Evolutionary conservation across 2,888 invertebrate species (phyloP).

Genomic region (Vesta saturnalis): DNA sequence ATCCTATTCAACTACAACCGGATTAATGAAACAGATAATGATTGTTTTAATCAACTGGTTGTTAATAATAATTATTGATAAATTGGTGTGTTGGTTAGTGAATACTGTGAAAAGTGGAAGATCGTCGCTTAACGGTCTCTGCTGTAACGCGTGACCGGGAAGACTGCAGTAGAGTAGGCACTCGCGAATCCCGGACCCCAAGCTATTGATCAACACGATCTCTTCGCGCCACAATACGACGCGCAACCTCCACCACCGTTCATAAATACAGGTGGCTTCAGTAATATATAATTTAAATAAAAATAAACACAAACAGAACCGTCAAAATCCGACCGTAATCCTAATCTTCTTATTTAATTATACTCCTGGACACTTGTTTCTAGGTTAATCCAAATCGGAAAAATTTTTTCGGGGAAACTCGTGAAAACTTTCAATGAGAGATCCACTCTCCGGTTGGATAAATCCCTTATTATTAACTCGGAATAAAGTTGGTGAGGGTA

Average conservation of each 20-base stretch:
- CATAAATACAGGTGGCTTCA: constrained; percentile 39
- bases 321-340: background rate
- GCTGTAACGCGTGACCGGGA: constrained; percentile 49
- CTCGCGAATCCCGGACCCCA: constrained; percentile 44
- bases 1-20: background rate
- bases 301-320: background rate
- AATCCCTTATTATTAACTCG: no score
- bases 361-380: background rate
- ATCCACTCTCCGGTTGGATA: no score
- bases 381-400: no score
- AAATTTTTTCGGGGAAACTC: no score
- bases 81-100: constrained; percentile 33
- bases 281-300: background rate
- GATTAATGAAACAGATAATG: background rate
- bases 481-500: no score
- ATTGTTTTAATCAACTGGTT: constrained; percentile 7
- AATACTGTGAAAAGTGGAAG: constrained; percentile 38
- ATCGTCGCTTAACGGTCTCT: constrained; percentile 44
- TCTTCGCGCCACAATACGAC: constrained; percentile 44
- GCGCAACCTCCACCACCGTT: constrained; percentile 40
- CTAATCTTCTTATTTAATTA: background rate
- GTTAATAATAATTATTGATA: constrained; percentile 18
- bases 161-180: constrained; percentile 50
- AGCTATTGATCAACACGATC: constrained; percentile 41
- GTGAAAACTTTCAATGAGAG: no score